phyloP scores from a whole-genome alignment of 2,888 invertebrate species.

The Desoria tigrina region DNA sequence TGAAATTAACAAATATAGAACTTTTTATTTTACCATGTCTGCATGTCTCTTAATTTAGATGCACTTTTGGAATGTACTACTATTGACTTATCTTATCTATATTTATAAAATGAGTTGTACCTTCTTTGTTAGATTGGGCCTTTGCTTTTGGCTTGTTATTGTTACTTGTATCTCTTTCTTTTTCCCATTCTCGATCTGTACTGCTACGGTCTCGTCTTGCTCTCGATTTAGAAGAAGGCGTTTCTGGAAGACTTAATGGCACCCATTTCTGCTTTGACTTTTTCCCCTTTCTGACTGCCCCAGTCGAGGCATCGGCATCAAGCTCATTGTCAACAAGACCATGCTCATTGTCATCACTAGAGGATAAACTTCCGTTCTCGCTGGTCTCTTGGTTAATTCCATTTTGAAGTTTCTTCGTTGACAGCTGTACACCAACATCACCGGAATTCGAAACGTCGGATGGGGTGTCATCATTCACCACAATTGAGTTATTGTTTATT shows the following conservation, averaged over 20 bases:
- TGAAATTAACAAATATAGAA: neutral
- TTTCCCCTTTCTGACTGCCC: slow-evolving; percentile 8
- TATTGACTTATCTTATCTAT: too few species aligned
- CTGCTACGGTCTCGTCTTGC: slow-evolving; percentile 19
- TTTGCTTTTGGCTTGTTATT: slow-evolving; percentile 13
- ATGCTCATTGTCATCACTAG: neutral
- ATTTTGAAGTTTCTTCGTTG: neutral
- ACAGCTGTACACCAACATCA: neutral
- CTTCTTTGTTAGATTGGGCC: neutral
- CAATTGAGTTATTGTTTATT: neutral
- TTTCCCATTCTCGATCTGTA: slow-evolving; percentile 16
- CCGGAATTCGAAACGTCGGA: neutral
- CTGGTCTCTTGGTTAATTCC: neutral
- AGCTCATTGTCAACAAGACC: slow-evolving; percentile 11
- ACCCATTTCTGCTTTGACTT: slow-evolving; percentile 29
- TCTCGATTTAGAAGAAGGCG: slow-evolving; percentile 29
- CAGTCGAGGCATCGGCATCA: slow-evolving; percentile 5
- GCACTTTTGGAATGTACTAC: neutral
- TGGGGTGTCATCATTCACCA: neutral
- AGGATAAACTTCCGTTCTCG: neutral
- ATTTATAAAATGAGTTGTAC: too few species aligned
- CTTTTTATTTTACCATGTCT: neutral
- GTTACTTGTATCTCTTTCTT: too few species aligned
- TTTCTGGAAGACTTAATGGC: slow-evolving; percentile 22
- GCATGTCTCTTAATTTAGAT: neutral